Conservation (phyloP, 2,797 vertebrate genomes). For the Oryzias sinensis region DNA sequence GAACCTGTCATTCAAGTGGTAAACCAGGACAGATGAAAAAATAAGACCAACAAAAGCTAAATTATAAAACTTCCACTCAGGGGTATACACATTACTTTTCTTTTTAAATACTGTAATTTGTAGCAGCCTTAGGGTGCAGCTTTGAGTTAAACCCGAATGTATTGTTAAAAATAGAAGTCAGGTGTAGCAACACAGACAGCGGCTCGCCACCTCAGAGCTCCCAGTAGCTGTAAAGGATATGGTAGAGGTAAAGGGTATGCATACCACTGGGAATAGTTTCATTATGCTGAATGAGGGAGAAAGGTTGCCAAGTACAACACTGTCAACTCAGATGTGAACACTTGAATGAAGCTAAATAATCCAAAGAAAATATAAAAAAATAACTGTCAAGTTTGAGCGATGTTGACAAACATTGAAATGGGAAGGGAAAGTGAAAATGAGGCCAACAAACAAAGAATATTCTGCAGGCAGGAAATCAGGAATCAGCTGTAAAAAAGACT, state of each 20-base stretch:
- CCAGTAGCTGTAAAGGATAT: no score
- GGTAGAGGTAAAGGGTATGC: no score
- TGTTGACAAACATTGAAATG: slow-evolving; percentile 25
- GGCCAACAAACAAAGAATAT: slow-evolving; percentile 18
- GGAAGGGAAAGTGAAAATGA: slow-evolving; percentile 11
- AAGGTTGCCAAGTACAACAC: no score
- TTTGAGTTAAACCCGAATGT: no score
- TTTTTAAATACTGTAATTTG: neutral
- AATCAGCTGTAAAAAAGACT: slow-evolving; percentile 52
- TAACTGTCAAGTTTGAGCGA: slow-evolving; percentile 12
- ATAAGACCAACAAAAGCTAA: neutral
- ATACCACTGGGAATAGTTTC: no score
- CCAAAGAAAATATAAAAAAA: slow-evolving; percentile 12
- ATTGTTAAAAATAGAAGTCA: no score
- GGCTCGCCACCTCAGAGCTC: no score
- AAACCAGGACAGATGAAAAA: neutral
- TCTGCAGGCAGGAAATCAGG: slow-evolving; percentile 35
- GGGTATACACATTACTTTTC: neutral
- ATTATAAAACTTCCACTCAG: neutral
- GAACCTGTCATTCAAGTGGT: neutral
- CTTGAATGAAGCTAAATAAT: neutral
- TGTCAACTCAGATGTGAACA: no score
- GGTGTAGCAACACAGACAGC: no score
- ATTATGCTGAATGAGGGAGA: no score
- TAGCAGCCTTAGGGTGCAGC: neutral